A percentile compares a stretch with the other conserved stretches of the same genome.
Conservation (phyloP, 1,140 invertebrate species). For the Ceratitis capitata region DNA sequence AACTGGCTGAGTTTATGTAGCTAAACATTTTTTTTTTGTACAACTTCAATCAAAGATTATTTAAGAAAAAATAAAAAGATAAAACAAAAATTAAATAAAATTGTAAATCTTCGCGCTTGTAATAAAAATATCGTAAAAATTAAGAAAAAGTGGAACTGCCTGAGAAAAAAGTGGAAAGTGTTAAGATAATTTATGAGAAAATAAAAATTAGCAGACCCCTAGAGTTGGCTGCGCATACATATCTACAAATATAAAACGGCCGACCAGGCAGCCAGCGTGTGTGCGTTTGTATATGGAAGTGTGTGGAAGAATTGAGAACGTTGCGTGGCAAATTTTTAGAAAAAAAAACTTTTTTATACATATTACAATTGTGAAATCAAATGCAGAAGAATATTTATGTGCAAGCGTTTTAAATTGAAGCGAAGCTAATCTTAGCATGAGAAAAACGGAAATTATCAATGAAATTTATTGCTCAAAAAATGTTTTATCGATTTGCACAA, state of each 20-base stretch:
- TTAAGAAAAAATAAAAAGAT: neutral
- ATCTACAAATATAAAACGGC: too few relatives aligned
- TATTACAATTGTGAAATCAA: neutral
- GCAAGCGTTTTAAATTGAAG: too few relatives aligned
- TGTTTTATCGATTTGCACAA: neutral
- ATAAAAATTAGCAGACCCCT: slow-evolving; percentile 19
- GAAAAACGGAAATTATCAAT: neutral
- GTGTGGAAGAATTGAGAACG: neutral
- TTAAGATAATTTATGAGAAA: slow-evolving; percentile 24
- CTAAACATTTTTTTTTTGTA: neutral
- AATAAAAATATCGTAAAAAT: slow-evolving; percentile 34
- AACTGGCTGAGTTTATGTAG: slow-evolving; percentile 20
- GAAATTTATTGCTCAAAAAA: neutral
- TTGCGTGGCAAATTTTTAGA: slow-evolving; percentile 17
- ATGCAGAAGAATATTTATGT: too few relatives aligned
- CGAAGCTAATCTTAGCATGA: neutral
- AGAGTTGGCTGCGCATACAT: too few relatives aligned
- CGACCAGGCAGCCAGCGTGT: neutral
- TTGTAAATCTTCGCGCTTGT: too few relatives aligned
- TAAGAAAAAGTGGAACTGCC: neutral
- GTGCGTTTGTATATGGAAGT: neutral
- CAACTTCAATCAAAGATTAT: neutral
- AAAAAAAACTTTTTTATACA: neutral
- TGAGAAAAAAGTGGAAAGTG: slow-evolving; percentile 15
- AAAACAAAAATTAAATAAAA: too few relatives aligned